Percentiles rank a stretch among this genome's conserved stretches.
Conservation (phyloP, 2,888 invertebrate species). For the Pristionchus exspectatus region DNA sequence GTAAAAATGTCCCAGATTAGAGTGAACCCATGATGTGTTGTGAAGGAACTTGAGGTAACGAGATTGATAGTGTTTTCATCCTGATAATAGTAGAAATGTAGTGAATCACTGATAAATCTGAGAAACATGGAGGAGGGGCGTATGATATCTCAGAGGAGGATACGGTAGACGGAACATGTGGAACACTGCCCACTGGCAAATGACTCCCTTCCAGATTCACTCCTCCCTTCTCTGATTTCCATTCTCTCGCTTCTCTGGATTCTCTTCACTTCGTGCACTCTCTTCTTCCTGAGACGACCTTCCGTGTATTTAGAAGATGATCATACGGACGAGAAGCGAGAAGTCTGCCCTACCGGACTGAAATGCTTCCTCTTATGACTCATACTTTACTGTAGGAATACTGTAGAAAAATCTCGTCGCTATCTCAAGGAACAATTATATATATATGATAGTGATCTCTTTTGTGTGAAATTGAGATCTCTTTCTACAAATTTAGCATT, state of each 20-base stretch:
- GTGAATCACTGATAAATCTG: background rate
- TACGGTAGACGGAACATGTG: background rate
- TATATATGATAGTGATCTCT: background rate
- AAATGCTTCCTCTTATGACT: constrained; percentile 23
- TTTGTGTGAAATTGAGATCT: too few species aligned
- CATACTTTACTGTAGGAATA: background rate
- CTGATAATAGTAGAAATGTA: background rate
- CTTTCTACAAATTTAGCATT: background rate
- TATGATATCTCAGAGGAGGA: background rate
- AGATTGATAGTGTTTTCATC: background rate
- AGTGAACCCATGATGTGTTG: constrained; percentile 23
- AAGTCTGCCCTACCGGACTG: background rate
- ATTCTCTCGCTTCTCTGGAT: background rate
- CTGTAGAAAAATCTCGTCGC: background rate
- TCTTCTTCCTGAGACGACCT: background rate
- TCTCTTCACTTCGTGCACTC: constrained; percentile 7
- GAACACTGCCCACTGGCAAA: constrained; percentile 8
- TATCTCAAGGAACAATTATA: background rate
- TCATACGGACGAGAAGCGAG: constrained; percentile 32
- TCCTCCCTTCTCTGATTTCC: constrained; percentile 43
- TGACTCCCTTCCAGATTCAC: constrained; percentile 35
- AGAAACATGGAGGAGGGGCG: background rate
- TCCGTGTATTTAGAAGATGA: constrained; percentile 49
- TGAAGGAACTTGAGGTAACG: background rate
- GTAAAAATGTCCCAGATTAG: background rate